Evolutionary conservation across 2,888 invertebrate species (phyloP), one percentile per base, ranked within the genome.

Genomic region (Agrypnus murinus): DNA sequence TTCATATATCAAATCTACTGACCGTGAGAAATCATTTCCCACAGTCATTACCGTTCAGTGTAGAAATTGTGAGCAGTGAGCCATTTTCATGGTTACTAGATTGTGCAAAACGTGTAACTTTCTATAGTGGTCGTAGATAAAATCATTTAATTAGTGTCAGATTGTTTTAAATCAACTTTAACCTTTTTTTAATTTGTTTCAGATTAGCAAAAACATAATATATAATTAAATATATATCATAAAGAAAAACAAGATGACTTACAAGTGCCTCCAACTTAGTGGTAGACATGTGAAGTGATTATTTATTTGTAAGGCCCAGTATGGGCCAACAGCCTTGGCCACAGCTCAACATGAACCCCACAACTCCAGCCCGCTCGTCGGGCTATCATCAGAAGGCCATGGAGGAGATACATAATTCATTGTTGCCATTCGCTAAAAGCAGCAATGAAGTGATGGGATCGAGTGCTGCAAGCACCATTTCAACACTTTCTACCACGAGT

Each of bases 331-430:
- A 86, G 86, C 86, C 86, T 83, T 81, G 81, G 79, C 73, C 79
- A 77, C 78, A 78, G 69, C 75, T 88, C 87, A 89, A 87, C 86
- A 90, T 90, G 90, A 90, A 89, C 88, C 88, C 89, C 86, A 89
- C 88, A 86, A 88, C 89, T 86, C 87, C 84, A 72, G 83, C 84
- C 83, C 84, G 85, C 65, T 81, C 84, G 84, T 90, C 92, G 87
- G 93, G 93, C 87, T 95, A 95, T 87, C 93, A 93, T 87, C 93
- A 94, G 86, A 94, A 94, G 88, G 95, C 95, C 84, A 90, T 95
- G 86, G 94, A 93, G 86, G 93, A 94, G 87, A 95, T 95, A 82
- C 90, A 95, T 79, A 94, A 94, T 85, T 94, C 94, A 71, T 86
- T 95, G 79, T 88, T 92, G 80, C 95, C 94, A 63, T 95, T 94